These are phyloP conservation scores for Phataginus tetradactyla DNA, from an alignment of 2,797 vertebrate genomes.

Conservation along the genomic window DNA sequence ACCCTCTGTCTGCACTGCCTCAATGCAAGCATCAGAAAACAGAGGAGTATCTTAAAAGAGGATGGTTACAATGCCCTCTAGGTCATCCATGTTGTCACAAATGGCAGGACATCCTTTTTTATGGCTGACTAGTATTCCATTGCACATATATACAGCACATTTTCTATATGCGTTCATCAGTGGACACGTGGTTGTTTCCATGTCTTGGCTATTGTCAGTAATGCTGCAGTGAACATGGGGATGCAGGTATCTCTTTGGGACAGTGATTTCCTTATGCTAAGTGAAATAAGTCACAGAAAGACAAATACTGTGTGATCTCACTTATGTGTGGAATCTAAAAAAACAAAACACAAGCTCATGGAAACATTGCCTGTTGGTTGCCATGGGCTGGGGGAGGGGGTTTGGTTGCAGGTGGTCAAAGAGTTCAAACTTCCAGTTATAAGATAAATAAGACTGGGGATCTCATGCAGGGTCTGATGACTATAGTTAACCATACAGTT, in stretches of 20 bases:
- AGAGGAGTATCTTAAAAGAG: not conserved
- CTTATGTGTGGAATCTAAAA: not conserved
- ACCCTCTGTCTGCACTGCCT: not conserved
- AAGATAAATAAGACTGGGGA: not conserved
- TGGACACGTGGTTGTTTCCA: not conserved
- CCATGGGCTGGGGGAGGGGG: not conserved
- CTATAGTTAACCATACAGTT: not conserved
- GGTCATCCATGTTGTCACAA: not conserved
- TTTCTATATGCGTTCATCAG: not conserved
- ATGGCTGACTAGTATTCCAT: not conserved
- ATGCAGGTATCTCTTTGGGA: not conserved
- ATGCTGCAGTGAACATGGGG: not conserved
- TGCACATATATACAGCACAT: not conserved
- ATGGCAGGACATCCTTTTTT: not conserved
- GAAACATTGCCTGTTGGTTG: not conserved
- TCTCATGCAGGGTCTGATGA: not conserved
- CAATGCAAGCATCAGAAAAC: not conserved
- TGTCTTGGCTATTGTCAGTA: not conserved
- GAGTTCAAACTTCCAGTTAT: not conserved
- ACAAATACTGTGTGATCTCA: not conserved
- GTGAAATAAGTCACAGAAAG: not conserved
- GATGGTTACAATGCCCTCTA: not conserved
- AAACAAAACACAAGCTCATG: not conserved
- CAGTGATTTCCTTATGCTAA: not conserved
- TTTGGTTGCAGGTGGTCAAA: not conserved